phyloP scores from a whole-genome alignment of 2,888 invertebrate genomes.

The Napeogenes sylphis region DNA sequence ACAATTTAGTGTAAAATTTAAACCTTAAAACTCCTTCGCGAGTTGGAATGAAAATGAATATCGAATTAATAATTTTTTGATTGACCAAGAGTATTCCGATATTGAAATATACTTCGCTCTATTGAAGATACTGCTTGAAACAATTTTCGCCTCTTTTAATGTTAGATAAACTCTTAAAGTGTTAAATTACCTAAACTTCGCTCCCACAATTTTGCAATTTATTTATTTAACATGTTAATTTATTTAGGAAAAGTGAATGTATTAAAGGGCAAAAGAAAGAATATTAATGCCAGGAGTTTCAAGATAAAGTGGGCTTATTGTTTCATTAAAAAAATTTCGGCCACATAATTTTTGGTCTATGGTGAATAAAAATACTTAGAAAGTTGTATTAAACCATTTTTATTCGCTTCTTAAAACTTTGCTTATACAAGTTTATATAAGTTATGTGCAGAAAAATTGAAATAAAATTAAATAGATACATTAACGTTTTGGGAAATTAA shows the following conservation, averaged over 20 bases:
- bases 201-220: conserved; percentile 31
- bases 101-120: not conserved
- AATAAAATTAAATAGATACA: no score
- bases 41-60: no score
- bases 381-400: conserved; percentile 2
- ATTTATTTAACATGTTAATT: conserved; percentile 39
- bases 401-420: not conserved
- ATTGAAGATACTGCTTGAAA: not conserved
- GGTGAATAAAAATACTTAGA: conserved; percentile 14
- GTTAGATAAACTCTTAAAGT: conserved; percentile 22
- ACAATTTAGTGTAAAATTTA: no score
- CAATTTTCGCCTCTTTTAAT: conserved; percentile 4
- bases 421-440: not conserved
- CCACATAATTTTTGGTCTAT: conserved; percentile 19
- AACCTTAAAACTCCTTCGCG: no score
- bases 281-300: conserved; percentile 38
- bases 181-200: conserved; percentile 25
- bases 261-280: conserved; percentile 36
- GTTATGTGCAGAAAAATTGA: no score
- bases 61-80: not conserved
- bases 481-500: no score
- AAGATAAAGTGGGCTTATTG: conserved; percentile 34
- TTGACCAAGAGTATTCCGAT: not conserved
- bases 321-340: conserved; percentile 33
- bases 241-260: conserved; percentile 37